These are phyloP conservation scores for Drosophila neutralis DNA, from an alignment of 2,888 invertebrate genomes.

Conservation along the genomic window DNA sequence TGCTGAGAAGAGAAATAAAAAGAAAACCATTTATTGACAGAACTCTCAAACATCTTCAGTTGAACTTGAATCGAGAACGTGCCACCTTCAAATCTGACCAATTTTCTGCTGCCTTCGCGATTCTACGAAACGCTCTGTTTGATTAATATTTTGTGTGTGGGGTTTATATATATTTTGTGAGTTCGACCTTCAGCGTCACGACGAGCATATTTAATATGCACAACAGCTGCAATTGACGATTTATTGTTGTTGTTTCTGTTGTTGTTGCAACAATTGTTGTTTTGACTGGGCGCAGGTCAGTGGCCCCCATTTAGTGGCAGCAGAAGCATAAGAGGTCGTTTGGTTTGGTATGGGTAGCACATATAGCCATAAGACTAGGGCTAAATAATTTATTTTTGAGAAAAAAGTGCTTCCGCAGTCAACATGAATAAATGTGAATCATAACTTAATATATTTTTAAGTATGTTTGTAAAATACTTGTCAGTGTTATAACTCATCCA, in stretches of 20 bases:
- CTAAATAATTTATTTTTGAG: no score
- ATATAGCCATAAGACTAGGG: background rate
- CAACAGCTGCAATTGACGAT: conserved; percentile 37
- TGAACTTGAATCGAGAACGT: conserved; percentile 57
- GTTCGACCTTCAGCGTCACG: conserved; percentile 37
- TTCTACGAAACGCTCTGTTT: conserved; percentile 17
- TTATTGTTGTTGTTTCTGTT: conserved; percentile 9
- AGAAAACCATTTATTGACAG: background rate
- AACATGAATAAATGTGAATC: background rate
- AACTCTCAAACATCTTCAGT: background rate
- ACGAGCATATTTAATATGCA: conserved; percentile 55
- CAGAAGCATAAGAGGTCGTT: background rate
- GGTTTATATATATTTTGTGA: conserved; percentile 20
- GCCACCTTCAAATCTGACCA: conserved; percentile 23
- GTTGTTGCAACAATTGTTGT: conserved; percentile 14
- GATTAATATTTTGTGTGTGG: background rate
- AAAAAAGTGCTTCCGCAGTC: background rate
- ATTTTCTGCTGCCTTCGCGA: conserved; percentile 36
- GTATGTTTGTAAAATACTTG: background rate
- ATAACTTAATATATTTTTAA: background rate
- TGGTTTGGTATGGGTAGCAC: background rate
- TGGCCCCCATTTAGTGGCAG: conserved; percentile 15
- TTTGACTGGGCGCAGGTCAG: conserved; percentile 43
- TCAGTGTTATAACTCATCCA: background rate
- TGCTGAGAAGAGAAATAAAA: conserved; percentile 25